Conservation (phyloP, 2,797 vertebrate genomes). For the Orestias chungarensis region DNA sequence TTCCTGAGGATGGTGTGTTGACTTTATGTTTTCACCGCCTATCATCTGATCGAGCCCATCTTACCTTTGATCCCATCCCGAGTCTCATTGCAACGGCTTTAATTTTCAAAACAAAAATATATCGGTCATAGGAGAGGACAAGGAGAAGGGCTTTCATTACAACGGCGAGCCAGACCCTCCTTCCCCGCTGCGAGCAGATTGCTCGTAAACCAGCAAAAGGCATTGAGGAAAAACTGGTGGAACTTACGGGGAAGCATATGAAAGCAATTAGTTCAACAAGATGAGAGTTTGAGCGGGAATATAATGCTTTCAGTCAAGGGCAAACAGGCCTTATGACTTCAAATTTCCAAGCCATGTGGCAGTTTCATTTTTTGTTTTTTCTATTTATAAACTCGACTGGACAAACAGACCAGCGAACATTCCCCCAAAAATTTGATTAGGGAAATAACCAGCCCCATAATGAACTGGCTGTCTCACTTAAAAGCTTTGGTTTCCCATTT, state of each 20-base stretch:
- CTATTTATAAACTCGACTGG: conserved; percentile 62
- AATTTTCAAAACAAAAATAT: conserved; percentile 79
- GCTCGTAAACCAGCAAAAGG: conserved; percentile 31
- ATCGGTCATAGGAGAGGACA: conserved; percentile 58
- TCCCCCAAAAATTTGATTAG: conserved; percentile 67
- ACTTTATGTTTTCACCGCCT: conserved; percentile 52
- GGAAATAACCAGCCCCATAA: conserved; percentile 64
- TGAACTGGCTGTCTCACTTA: conserved; percentile 57
- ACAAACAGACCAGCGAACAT: conserved; percentile 55
- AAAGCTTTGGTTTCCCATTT: conserved; percentile 49
- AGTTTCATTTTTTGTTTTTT: conserved; percentile 58
- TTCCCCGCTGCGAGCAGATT: conserved; percentile 51
- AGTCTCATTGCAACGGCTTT: conserved; percentile 69
- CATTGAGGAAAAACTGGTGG: not conserved
- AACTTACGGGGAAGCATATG: conserved; percentile 58
- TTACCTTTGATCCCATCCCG: conserved; percentile 68
- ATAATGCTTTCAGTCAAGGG: conserved; percentile 58
- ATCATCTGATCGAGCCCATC: conserved; percentile 64
- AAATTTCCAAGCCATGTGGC: conserved; percentile 67
- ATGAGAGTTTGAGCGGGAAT: conserved; percentile 52
- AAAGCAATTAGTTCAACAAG: conserved; percentile 69
- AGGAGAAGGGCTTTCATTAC: conserved; percentile 71
- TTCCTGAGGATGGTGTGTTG: conserved; percentile 13
- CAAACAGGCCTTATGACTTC: conserved; percentile 64
- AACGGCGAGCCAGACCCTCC: conserved; percentile 63